These are phyloP conservation scores for Xestia rhomboidea DNA, from an alignment of 2,888 invertebrate genomes.

Conservation along the genomic window DNA sequence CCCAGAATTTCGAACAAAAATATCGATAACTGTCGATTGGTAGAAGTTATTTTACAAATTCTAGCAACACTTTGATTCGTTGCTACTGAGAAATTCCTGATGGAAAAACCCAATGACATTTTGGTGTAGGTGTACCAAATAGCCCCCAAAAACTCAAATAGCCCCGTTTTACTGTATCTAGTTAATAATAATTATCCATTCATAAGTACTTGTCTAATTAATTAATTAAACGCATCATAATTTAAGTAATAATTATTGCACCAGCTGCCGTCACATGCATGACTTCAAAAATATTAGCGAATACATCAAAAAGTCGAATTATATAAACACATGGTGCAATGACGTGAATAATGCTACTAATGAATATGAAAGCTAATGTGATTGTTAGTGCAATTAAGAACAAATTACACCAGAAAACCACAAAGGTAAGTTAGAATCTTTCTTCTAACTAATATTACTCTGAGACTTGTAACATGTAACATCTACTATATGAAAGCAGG, in stretches of 20 bases:
- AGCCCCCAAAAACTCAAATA: no score
- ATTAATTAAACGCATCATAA: not conserved
- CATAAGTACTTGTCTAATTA: not conserved
- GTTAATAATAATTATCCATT: no score
- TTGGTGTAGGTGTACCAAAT: no score
- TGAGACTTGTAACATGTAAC: not conserved
- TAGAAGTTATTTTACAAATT: no score
- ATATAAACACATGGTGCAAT: slow-evolving; percentile 6
- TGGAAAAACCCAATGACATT: no score
- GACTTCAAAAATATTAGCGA: not conserved
- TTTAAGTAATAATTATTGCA: not conserved
- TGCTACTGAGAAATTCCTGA: no score
- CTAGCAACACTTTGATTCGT: no score
- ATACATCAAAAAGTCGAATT: not conserved
- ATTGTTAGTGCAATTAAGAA: slow-evolving; percentile 5
- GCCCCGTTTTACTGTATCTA: no score
- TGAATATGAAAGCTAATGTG: not conserved
- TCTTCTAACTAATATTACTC: not conserved
- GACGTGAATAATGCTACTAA: not conserved
- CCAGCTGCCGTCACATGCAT: not conserved
- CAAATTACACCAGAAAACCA: not conserved
- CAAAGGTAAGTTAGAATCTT: not conserved
- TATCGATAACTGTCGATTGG: no score
- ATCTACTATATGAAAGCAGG: no score
- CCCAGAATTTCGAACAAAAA: no score